Percentiles rank a stretch among this genome's conserved stretches.
Conservation (phyloP, 2,797 vertebrate genomes). For the Thripadectes ignobilis region DNA sequence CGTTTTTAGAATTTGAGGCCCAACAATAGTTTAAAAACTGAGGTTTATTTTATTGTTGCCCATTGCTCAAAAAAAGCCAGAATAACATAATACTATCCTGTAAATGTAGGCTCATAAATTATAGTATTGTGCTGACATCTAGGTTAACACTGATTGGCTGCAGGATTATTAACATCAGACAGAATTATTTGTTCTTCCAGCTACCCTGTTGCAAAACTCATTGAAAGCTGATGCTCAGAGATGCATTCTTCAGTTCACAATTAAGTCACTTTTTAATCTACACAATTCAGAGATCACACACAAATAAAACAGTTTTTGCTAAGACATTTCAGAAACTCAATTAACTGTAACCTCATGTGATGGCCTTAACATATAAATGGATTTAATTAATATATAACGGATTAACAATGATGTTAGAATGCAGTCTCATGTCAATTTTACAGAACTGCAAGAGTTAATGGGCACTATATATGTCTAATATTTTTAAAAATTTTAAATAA, state of each 20-base stretch:
- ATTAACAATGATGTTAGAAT: neutral
- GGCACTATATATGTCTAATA: neutral
- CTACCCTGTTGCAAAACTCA: neutral
- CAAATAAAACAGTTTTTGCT: neutral
- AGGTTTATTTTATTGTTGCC: neutral
- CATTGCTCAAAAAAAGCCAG: neutral
- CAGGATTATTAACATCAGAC: neutral
- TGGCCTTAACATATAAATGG: neutral
- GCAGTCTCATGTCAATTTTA: neutral
- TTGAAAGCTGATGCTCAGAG: neutral
- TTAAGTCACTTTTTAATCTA: neutral
- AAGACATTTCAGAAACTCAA: neutral
- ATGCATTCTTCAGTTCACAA: neutral
- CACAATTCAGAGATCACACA: neutral
- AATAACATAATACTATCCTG: neutral
- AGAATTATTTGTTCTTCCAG: neutral
- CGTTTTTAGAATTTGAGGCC: neutral
- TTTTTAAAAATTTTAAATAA: neutral
- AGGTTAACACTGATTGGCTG: neutral
- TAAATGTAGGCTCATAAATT: neutral
- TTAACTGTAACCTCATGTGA: neutral
- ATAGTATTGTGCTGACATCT: neutral
- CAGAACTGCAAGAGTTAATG: neutral
- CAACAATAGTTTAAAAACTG: neutral
- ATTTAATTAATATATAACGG: neutral